Evolutionary conservation across 2,113 vertebrate species (phyloP).

Genomic region (Pseudopodoces humilis): DNA sequence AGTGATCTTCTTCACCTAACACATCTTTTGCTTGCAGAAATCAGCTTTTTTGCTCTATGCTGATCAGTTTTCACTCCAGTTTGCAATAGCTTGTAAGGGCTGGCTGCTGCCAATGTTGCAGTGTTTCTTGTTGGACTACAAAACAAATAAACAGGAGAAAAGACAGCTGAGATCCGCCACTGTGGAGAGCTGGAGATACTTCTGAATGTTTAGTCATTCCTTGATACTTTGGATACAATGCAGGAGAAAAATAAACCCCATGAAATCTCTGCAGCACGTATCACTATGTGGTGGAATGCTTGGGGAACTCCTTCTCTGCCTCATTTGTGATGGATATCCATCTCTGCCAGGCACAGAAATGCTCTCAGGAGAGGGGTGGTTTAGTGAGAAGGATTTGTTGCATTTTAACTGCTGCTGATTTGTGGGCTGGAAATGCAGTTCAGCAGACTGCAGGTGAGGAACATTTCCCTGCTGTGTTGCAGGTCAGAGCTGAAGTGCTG

Average conservation of each 20-base stretch:
- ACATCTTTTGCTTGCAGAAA: background rate
- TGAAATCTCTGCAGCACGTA: background rate
- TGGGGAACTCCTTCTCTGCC: background rate
- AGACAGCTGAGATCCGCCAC: background rate
- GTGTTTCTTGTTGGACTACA: background rate
- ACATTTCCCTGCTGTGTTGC: background rate
- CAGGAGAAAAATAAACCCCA: background rate
- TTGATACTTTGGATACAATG: background rate
- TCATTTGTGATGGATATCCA: background rate
- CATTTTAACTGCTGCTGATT: background rate
- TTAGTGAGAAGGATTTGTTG: background rate
- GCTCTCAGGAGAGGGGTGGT: background rate
- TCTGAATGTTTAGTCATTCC: background rate
- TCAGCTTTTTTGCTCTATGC: background rate
- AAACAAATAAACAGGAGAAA: background rate
- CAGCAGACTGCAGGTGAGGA: background rate
- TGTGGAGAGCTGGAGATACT: background rate
- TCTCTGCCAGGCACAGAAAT: background rate
- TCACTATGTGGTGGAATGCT: background rate
- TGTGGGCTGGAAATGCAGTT: background rate
- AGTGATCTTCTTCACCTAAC: background rate
- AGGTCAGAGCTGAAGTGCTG: background rate
- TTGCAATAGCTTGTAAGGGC: background rate
- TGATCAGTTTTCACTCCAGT: background rate
- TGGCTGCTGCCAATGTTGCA: background rate